A percentile compares a stretch with the other conserved stretches of the same genome.
These are phyloP conservation scores for Podargus strigoides DNA, from an alignment of 2,797 vertebrate species.

Conservation along the genomic window DNA sequence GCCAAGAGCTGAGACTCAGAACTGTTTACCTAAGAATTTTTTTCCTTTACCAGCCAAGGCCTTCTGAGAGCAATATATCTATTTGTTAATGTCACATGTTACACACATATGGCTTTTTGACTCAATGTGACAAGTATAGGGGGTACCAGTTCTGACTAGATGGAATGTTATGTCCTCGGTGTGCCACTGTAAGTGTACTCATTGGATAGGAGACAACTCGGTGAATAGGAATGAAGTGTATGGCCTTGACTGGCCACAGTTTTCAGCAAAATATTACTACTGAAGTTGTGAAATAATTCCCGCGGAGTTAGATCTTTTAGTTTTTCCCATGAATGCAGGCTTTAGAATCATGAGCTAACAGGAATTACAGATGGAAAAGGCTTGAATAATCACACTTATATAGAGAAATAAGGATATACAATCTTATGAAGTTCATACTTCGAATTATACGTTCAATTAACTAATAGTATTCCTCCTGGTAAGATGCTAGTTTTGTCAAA, in stretches of 20 bases:
- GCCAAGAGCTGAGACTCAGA: not conserved
- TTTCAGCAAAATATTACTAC: not conserved
- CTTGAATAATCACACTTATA: not conserved
- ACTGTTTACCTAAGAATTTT: not conserved
- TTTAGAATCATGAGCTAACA: not conserved
- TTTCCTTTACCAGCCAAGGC: not conserved
- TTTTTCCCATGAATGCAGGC: not conserved
- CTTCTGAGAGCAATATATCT: not conserved
- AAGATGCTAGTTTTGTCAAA: not conserved
- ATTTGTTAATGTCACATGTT: not conserved
- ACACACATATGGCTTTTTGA: not conserved
- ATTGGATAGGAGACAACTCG: not conserved
- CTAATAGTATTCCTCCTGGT: not conserved
- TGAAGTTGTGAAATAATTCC: not conserved
- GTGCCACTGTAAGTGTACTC: not conserved
- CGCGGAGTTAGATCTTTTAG: fast-evolving
- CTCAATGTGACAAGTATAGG: not conserved
- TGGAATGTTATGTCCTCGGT: not conserved
- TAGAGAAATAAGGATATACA: not conserved
- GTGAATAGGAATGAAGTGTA: too few relatives aligned
- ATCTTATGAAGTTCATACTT: not conserved
- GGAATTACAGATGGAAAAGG: not conserved
- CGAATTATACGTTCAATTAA: not conserved
- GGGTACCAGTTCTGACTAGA: not conserved
- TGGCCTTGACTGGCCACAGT: not conserved